phyloP scores from a whole-genome alignment of 2,888 invertebrate species.

The Drosophila sordidapex region DNA sequence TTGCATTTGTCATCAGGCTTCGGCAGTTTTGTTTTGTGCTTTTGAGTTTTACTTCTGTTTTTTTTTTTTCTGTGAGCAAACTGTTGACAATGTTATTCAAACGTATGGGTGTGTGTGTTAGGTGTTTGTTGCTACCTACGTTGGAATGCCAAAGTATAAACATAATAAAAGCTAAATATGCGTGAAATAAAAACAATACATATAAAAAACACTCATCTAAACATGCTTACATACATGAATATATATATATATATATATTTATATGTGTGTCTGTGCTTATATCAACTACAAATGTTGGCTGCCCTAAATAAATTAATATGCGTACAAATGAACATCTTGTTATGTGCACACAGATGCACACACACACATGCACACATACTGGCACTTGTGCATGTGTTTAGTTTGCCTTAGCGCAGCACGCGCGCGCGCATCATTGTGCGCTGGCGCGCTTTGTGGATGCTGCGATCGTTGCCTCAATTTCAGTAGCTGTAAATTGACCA shows the following conservation, averaged over 20 bases:
- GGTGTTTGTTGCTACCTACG: conserved; percentile 42
- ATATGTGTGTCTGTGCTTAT: conserved; percentile 3
- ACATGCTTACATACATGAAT: neutral
- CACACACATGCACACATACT: neutral
- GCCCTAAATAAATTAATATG: conserved; percentile 56
- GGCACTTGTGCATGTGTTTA: neutral
- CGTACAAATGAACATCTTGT: conserved; percentile 30
- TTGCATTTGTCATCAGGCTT: conserved; percentile 50
- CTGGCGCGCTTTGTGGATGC: conserved; percentile 9
- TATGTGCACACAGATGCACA: conserved; percentile 1
- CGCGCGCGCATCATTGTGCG: conserved; percentile 38
- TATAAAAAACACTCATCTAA: conserved; percentile 20
- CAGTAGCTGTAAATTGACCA: conserved; percentile 33
- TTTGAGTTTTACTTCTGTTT: conserved; percentile 28
- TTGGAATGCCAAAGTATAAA: conserved; percentile 35
- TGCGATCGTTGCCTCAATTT: conserved; percentile 39
- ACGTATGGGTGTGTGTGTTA: conserved; percentile 18
- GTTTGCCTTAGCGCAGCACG: conserved; percentile 4
- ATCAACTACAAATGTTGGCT: conserved; percentile 19
- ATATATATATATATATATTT: neutral
- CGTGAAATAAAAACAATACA: conserved; percentile 35
- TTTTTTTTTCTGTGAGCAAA: conserved; percentile 39
- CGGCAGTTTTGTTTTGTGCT: conserved; percentile 42
- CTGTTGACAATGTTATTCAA: conserved; percentile 27
- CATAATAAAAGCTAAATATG: conserved; percentile 35